phyloP scores from a whole-genome alignment of 1,140 invertebrate genomes.

The Drosophila insularis region DNA sequence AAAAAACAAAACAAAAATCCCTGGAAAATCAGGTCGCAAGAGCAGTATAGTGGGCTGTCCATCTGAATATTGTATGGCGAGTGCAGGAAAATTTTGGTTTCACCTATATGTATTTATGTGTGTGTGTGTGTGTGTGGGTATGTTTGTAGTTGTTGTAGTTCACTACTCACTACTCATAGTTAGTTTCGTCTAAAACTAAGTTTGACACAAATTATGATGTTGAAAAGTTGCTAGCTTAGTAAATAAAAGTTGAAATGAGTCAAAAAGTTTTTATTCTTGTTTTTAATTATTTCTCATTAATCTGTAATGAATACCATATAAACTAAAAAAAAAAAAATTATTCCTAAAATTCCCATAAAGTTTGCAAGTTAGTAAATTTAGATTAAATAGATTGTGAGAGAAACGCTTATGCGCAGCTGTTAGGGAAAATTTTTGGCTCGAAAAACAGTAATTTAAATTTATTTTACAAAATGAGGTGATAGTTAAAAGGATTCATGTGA shows the following conservation, averaged over 20 bases:
- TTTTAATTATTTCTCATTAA: slow-evolving; percentile 11
- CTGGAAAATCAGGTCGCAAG: slow-evolving; percentile 32
- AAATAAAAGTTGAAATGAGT: slow-evolving; percentile 11
- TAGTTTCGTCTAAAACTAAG: background rate
- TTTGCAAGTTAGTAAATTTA: background rate
- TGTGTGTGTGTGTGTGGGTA: background rate
- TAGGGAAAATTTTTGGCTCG: too few species aligned
- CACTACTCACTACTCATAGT: background rate
- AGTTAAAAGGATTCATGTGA: too few species aligned
- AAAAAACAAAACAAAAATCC: slow-evolving; percentile 3
- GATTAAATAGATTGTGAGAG: background rate
- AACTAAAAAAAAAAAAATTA: background rate
- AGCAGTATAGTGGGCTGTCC: slow-evolving; percentile 13
- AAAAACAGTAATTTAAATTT: too few species aligned
- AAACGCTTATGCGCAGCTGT: too few species aligned
- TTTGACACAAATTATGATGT: slow-evolving; percentile 11
- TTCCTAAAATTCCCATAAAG: background rate
- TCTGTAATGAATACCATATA: slow-evolving; percentile 6
- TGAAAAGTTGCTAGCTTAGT: slow-evolving; percentile 2
- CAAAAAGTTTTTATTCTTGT: slow-evolving; percentile 8
- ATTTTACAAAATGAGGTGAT: too few species aligned
- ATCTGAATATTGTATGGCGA: slow-evolving; percentile 11
- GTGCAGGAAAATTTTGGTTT: slow-evolving; percentile 5
- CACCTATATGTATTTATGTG: background rate
- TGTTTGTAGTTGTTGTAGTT: background rate